phyloP scores from a whole-genome alignment of 2,113 vertebrate species.

The Phylloscopus whistleri region DNA sequence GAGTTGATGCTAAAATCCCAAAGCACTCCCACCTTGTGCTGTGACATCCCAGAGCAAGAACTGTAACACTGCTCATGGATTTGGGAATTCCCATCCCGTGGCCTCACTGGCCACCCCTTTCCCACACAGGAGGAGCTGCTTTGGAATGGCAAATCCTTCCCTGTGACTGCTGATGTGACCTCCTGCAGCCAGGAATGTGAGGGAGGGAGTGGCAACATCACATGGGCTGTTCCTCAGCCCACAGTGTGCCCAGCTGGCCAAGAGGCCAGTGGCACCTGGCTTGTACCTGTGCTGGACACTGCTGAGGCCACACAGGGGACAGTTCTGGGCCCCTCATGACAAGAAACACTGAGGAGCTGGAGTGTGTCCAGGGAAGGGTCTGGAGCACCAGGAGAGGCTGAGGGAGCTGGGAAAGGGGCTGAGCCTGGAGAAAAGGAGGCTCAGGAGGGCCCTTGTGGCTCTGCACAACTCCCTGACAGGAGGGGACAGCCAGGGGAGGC shows the following conservation, averaged over 20 bases:
- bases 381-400: no score
- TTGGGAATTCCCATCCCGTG: neutral
- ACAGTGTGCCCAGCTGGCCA: neutral
- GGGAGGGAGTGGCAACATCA: neutral
- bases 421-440: no score
- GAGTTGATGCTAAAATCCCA: neutral
- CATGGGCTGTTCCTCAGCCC: neutral
- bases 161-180: neutral
- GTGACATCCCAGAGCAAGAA: neutral
- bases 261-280: neutral
- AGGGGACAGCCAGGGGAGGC: fast-evolving
- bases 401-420: no score
- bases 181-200: neutral
- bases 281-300: neutral
- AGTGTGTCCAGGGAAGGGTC: no score
- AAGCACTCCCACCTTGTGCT: neutral
- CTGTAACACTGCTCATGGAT: neutral
- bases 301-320: neutral
- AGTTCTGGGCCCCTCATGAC: neutral
- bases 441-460: no score
- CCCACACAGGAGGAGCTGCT: fast-evolving
- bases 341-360: no score
- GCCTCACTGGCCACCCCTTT: neutral
- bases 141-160: neutral
- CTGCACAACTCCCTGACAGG: neutral